Percentiles rank a stretch among this genome's conserved stretches.
These are phyloP conservation scores for Aleiodes sp. DNA, from an alignment of 1,140 invertebrate species.

Conservation along the genomic window DNA sequence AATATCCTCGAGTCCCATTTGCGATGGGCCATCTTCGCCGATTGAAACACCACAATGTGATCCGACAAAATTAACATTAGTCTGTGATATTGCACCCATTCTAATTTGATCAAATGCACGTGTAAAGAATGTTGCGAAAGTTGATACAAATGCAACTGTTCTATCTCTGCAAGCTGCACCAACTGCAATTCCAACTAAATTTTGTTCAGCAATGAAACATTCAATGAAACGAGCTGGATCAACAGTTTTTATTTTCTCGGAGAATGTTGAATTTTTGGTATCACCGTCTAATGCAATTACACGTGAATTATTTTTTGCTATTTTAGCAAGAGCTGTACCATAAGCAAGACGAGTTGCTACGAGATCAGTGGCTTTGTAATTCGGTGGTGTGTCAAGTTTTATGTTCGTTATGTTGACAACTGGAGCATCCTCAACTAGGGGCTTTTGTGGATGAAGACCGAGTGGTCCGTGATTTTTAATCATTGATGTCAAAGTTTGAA, in stretches of 20 bases:
- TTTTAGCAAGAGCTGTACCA: conserved; percentile 91
- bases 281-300: conserved; percentile 95
- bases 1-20: conserved; percentile 99
- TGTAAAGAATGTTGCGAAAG: conserved; percentile 98
- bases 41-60: conserved; percentile 97
- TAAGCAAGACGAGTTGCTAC: conserved; percentile 96
- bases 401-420: conserved; percentile 78
- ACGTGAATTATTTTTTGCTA: conserved; percentile 82
- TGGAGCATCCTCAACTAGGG: conserved; percentile 77
- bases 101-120: conserved; percentile 97
- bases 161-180: conserved; percentile 90
- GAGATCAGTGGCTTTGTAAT: conserved; percentile 82
- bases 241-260: conserved; percentile 88
- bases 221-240: conserved; percentile 87
- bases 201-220: conserved; percentile 99
- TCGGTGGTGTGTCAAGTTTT: conserved; percentile 83
- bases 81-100: conserved; percentile 99
- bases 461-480: conserved; percentile 73
- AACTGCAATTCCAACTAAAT: conserved; percentile 94
- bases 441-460: conserved; percentile 71
- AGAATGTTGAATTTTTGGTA: conserved; percentile 98
- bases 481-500: conserved; percentile 76
- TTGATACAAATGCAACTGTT: conserved; percentile 91
- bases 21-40: conserved; percentile 98
- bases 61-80: conserved; percentile 94